phyloP scores from a whole-genome alignment of 2,113 vertebrate species.

The Bettongia penicillata region DNA sequence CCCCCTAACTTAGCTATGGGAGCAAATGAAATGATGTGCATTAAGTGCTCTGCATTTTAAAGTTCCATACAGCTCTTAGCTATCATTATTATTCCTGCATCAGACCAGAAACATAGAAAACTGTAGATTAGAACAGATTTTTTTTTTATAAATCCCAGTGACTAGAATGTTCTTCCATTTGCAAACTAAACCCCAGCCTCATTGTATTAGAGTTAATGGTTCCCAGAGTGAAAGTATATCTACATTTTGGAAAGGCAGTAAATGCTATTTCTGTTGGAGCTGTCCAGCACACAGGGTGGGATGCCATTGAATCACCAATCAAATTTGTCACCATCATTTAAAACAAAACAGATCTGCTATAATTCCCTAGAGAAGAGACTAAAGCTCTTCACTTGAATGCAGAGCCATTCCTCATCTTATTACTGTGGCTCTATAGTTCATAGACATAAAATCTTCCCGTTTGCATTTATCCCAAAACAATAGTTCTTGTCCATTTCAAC shows the following conservation, averaged over 20 bases:
- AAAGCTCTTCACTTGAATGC: neutral
- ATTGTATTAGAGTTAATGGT: neutral
- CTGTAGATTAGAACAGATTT: neutral
- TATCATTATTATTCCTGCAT: neutral
- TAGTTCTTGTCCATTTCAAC: neutral
- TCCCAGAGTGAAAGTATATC: neutral
- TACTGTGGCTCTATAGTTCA: neutral
- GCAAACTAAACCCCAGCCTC: neutral
- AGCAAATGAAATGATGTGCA: neutral
- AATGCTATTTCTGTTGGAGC: slow-evolving; percentile 10
- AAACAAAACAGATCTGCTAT: neutral
- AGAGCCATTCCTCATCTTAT: neutral
- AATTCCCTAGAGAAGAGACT: neutral
- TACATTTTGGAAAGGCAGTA: neutral
- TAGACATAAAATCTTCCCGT: neutral
- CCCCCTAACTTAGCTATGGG: neutral
- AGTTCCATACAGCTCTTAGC: neutral
- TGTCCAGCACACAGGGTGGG: neutral
- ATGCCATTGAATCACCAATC: neutral
- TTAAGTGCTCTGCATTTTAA: neutral
- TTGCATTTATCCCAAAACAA: neutral
- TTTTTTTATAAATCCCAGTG: neutral
- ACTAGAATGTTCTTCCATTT: neutral
- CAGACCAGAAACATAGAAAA: neutral
- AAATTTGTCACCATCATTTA: neutral